phyloP scores from a whole-genome alignment of 2,888 invertebrate species.

The Elegia similella region DNA sequence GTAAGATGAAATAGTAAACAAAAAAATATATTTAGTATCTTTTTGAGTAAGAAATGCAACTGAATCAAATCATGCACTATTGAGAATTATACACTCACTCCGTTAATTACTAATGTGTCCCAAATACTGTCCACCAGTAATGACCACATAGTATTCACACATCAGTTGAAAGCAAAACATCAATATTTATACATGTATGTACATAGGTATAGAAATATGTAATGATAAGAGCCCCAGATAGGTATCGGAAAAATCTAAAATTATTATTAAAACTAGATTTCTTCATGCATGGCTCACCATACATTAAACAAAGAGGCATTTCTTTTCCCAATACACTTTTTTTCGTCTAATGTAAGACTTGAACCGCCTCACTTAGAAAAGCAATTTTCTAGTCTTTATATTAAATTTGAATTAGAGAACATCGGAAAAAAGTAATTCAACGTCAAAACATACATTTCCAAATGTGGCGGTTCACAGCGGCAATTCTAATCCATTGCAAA shows the following conservation, averaged over 20 bases:
- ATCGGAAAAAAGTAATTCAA: neutral
- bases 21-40: neutral
- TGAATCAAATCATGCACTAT: neutral
- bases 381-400: neutral
- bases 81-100: conserved; percentile 1
- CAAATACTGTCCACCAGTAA: neutral
- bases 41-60: neutral
- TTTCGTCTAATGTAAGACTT: neutral
- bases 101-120: conserved; percentile 1
- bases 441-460: neutral
- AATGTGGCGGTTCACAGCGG: neutral
- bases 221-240: neutral
- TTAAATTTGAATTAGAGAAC: neutral
- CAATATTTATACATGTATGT: neutral
- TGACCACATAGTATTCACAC: conserved; percentile 1
- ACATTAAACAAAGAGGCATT: neutral
- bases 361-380: neutral
- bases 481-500: neutral
- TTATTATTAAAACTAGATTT: neutral
- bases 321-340: neutral
- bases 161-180: neutral
- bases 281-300: neutral
- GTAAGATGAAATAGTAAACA: neutral
- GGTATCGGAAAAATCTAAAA: neutral
- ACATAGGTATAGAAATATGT: neutral